Conservation (phyloP, 2,888 invertebrate genomes). For the Crematogaster levior region DNA sequence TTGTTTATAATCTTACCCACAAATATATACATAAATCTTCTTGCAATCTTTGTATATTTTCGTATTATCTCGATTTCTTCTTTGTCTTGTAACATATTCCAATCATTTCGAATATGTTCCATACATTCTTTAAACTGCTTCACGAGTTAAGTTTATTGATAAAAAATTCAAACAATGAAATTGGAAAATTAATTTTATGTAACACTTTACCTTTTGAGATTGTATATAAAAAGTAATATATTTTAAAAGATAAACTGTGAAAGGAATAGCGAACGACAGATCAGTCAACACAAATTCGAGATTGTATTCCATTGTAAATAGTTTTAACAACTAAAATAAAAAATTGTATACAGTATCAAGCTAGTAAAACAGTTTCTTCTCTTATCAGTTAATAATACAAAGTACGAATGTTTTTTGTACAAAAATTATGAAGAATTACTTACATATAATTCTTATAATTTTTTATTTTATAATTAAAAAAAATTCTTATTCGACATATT, state of each 20-base stretch:
- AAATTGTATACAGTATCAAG: neutral
- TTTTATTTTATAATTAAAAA: constrained; percentile 14
- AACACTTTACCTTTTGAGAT: constrained; percentile 21
- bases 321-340: constrained; percentile 23
- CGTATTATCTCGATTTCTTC: constrained; percentile 32
- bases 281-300: neutral
- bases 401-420: neutral
- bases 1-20: neutral
- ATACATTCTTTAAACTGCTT: constrained; percentile 28
- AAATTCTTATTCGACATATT: too few relatives aligned
- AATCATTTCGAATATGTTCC: constrained; percentile 10
- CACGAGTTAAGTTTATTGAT: neutral
- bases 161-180: neutral
- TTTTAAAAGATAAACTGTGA: constrained; percentile 15
- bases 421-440: neutral
- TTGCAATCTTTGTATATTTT: neutral
- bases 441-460: neutral
- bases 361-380: neutral
- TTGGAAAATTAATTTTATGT: neutral
- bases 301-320: constrained; percentile 35
- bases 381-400: neutral
- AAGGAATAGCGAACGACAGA: constrained; percentile 5
- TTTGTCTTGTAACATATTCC: constrained; percentile 25
- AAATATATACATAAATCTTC: constrained; percentile 5
- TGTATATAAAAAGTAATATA: constrained; percentile 29